Evolutionary conservation across 2,797 vertebrate genomes (phyloP), one percentile per base, ranked within the genome.

Genomic region (Hypotaenidia philippensis): DNA sequence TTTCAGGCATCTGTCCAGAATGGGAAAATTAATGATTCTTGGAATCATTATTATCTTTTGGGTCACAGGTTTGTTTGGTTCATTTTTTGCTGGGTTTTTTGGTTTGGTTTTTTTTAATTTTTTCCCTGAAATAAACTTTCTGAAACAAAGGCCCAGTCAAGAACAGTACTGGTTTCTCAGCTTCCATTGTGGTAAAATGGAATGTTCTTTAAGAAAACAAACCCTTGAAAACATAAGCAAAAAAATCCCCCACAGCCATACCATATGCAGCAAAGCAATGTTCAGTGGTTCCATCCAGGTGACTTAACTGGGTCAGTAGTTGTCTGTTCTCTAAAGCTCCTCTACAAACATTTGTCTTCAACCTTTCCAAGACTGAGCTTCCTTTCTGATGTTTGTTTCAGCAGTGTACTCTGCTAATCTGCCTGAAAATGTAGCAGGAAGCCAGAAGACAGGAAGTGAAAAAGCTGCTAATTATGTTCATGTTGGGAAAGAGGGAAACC

Each of bases 1-100:
- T 78, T 90, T 93, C 83, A 94, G 77, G 60, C 55, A 70, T 77
- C 26, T 93, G 71, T 87, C 90, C 88, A 93, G 77, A 90, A 83
- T 45, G 38, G 57, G 22, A 40, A 93, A 93, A 76, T 14, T 13
- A 80, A 94, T 2, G 11, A 55, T 87, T 83, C 86, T 93, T 93
- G 66, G 63, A 93, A 86, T 76, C 55, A 19, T 74, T 70, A 80
- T 74, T 32, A 82, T 85, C 59, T 91, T 92, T 76, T 70, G 82
- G 70, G 65, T 92, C 29, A 60, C 0, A 0, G 25, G 13, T 49
- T 49, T 49, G 49, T 14, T 50, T 50, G 23, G 11, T 49, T 23
- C 6, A 5, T 3, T 49, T 25, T 47, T 12, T 47, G 11, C 25
- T 49, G 23, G 45, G 21, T 47, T 49, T 47, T 47, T 47, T 49